Base-by-base conservation (phyloP, 2,797 vertebrate genomes). In the Saguinus oedipus region DNA sequence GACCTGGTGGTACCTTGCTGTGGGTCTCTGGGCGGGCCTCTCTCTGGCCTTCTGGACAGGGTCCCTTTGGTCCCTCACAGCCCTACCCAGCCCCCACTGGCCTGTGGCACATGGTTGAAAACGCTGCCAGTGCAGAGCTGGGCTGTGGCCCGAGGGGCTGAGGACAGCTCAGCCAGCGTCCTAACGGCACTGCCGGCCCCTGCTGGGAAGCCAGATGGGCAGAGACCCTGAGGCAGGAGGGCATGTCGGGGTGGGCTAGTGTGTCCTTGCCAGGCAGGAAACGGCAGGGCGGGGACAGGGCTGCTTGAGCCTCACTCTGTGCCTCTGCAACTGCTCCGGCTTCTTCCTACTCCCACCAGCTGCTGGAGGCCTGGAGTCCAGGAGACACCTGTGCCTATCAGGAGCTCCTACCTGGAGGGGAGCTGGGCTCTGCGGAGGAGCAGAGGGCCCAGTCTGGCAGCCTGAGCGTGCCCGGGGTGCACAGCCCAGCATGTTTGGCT, bases 351-450 rank as follows among this genome's bases (percentile, higher is more conserved):
- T 68, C 61, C 61, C 33, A 4, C 7, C 33, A n/a, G 15, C 61
- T 4, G 44, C 81, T 9, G 5, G 75, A 64, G 26, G 9, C 39
- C 13, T 6, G 19, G 13, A n/a, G 50, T 76, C 42, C 4, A 48
- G 30, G 10, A n/a, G 39, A 55, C 22, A 39, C 27, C 39, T 0
- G 0, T 7, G n/a, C 2, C 36, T 19, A 15, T 4, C 9, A 13
- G 15, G 8, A 55, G 36, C 50, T 44, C 78, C 72, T 2, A 14
- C 22, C 27, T 1, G 11, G n/a, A 68, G 78, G 30, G 50, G 4
- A 50, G 46, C 4, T 11, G 7, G 44, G 55, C 39, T 15, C 36
- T 70, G 9, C 2, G 10, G 64, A 53, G n/a, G 4, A 42, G 48
- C 19, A 42, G 36, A 74, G 1, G 30, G 22, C 44, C 64, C 8